Percentiles rank a stretch among this genome's conserved stretches.
phyloP scores from a whole-genome alignment of 2,888 invertebrate genomes.

The Mythimna albipuncta region DNA sequence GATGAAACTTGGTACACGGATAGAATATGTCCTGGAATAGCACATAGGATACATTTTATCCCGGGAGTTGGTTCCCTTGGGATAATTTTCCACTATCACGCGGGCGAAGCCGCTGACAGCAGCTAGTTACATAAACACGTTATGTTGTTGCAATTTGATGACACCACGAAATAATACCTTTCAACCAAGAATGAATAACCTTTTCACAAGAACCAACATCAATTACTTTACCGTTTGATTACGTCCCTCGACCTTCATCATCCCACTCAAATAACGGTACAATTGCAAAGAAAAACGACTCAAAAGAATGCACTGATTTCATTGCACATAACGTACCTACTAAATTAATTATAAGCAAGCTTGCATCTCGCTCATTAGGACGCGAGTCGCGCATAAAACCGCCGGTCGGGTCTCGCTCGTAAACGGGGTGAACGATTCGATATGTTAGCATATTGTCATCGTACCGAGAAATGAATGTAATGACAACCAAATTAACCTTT shows the following conservation, averaged over 20 bases:
- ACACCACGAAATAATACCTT: not conserved
- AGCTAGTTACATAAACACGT: not conserved
- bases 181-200: not conserved
- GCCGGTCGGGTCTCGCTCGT: constrained; percentile 74
- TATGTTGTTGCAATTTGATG: not conserved
- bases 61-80: too few species aligned
- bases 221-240: constrained; percentile 13
- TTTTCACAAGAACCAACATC: not conserved
- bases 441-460: constrained; percentile 79
- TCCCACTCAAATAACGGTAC: constrained; percentile 35
- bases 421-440: constrained; percentile 85
- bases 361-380: constrained; percentile 72
- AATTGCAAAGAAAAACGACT: constrained; percentile 28
- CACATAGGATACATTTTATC: too few species aligned
- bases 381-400: constrained; percentile 75
- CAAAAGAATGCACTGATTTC: constrained; percentile 43
- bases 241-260: constrained; percentile 5
- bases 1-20: too few species aligned
- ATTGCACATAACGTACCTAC: constrained; percentile 66
- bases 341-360: constrained; percentile 77
- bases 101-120: too few species aligned
- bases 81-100: too few species aligned
- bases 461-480: constrained; percentile 78
- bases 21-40: too few species aligned
- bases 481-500: constrained; percentile 83